Conservation (phyloP, 2,113 vertebrate species). For the human (Homo sapiens) region DNA sequence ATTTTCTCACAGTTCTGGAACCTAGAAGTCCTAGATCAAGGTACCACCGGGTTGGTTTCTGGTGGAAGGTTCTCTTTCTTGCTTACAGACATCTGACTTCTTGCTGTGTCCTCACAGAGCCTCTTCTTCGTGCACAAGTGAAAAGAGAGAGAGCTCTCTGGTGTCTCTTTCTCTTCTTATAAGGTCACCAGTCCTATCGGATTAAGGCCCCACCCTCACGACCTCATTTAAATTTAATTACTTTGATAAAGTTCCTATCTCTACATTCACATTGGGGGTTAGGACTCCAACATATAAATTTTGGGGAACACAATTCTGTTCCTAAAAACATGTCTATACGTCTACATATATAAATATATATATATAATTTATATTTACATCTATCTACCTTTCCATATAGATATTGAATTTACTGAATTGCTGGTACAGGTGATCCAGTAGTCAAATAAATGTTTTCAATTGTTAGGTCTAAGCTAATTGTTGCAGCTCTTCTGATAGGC, state of each 20-base stretch:
- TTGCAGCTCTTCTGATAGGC: not conserved
- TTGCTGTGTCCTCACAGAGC: not conserved
- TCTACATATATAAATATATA: not conserved
- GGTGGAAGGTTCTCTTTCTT: not conserved
- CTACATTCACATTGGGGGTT: not conserved
- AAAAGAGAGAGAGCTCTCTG: not conserved
- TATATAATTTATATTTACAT: not conserved
- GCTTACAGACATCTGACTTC: not conserved
- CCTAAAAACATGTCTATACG: not conserved
- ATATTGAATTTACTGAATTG: not conserved
- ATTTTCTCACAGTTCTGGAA: not conserved
- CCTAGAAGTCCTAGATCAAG: not conserved
- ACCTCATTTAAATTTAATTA: not conserved
- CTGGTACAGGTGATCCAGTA: not conserved
- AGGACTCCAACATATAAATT: not conserved
- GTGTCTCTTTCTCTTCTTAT: not conserved
- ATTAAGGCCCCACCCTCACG: not conserved
- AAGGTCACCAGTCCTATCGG: not conserved
- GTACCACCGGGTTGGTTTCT: not conserved
- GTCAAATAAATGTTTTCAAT: not conserved
- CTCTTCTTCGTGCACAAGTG: not conserved
- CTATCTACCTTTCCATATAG: not conserved
- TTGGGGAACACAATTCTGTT: not conserved
- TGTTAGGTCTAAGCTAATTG: not conserved
- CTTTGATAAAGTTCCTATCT: not conserved